Evolutionary conservation across 2,888 invertebrate genomes (phyloP).

Genomic region (Sialis lutaria): DNA sequence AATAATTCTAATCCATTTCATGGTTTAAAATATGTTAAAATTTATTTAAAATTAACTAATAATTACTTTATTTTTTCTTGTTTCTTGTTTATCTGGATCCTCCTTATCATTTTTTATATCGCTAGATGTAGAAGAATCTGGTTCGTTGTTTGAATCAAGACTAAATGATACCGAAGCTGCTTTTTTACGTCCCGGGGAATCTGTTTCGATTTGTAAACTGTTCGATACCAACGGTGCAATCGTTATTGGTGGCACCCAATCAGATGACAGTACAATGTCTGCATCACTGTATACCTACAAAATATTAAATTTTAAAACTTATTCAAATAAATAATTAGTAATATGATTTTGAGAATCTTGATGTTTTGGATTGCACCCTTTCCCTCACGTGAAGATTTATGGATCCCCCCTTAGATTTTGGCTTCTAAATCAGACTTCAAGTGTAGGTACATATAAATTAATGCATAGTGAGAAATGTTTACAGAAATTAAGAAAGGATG

Average conservation of each 20-base stretch:
- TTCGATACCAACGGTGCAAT: conserved; percentile 51
- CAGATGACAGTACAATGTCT: conserved; percentile 71
- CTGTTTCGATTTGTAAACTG: conserved; percentile 20
- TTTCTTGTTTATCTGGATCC: conserved; percentile 36
- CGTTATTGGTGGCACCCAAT: conserved; percentile 75
- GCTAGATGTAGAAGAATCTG: conserved; percentile 24
- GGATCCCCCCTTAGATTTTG: too few species aligned
- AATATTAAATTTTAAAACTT: conserved; percentile 5
- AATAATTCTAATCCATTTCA: too few species aligned
- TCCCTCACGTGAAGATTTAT: too few species aligned
- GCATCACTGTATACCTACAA: conserved; percentile 64
- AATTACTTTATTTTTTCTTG: conserved; percentile 57
- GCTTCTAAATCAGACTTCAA: too few species aligned
- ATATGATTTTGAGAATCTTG: too few species aligned
- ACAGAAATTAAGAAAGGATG: too few species aligned
- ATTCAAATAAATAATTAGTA: too few species aligned
- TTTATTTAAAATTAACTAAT: neutral
- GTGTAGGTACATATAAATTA: too few species aligned
- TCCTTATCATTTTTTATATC: conserved; percentile 30
- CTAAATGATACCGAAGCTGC: conserved; percentile 57
- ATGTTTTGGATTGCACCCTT: too few species aligned
- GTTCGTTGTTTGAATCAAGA: conserved; percentile 38
- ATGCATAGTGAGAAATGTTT: too few species aligned
- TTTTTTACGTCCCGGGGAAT: conserved; percentile 42
- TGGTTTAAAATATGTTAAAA: neutral